Percentiles rank a stretch among this genome's conserved stretches.
These are phyloP conservation scores for Enteromius anoplus DNA, from an alignment of 2,797 vertebrate genomes.

Conservation along the genomic window DNA sequence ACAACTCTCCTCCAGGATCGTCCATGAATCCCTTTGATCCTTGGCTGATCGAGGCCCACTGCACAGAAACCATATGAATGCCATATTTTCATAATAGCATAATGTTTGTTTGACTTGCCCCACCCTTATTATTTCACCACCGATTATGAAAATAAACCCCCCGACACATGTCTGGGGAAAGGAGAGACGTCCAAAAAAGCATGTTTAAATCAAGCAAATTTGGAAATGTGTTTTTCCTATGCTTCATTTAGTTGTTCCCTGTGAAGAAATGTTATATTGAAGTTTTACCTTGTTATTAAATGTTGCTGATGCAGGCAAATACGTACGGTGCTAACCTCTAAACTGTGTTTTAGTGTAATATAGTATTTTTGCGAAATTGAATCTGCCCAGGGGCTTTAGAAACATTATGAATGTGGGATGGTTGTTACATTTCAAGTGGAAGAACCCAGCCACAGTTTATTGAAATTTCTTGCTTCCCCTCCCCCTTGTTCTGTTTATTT, in stretches of 20 bases:
- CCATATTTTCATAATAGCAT: slow-evolving; percentile 32
- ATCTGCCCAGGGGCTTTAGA: slow-evolving; percentile 25
- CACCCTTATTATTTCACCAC: slow-evolving; percentile 44
- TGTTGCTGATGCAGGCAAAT: slow-evolving; percentile 36
- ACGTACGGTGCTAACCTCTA: slow-evolving; percentile 8
- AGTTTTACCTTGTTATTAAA: slow-evolving; percentile 34
- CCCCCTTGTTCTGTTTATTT: slow-evolving; percentile 24
- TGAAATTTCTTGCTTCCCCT: slow-evolving; percentile 22
- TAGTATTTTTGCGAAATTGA: slow-evolving; percentile 36
- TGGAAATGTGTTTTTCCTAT: slow-evolving; percentile 45
- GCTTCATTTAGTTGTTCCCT: slow-evolving; percentile 19
- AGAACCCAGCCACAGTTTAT: slow-evolving; percentile 22
- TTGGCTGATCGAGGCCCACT: not conserved
- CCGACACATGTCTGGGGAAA: slow-evolving; percentile 6
- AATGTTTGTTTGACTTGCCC: slow-evolving; percentile 28
- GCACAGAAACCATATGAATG: slow-evolving; percentile 22
- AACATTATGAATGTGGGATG: slow-evolving; percentile 30
- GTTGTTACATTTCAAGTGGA: slow-evolving; percentile 31
- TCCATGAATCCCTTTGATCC: slow-evolving; percentile 26
- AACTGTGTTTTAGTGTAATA: slow-evolving; percentile 36
- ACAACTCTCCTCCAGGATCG: not conserved
- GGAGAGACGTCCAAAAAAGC: slow-evolving; percentile 12
- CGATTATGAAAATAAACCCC: slow-evolving; percentile 37
- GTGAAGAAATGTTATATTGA: slow-evolving; percentile 16
- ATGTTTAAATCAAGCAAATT: slow-evolving; percentile 18